phyloP scores from a whole-genome alignment of 1,140 invertebrate genomes.

The Drosophila baimaii region DNA sequence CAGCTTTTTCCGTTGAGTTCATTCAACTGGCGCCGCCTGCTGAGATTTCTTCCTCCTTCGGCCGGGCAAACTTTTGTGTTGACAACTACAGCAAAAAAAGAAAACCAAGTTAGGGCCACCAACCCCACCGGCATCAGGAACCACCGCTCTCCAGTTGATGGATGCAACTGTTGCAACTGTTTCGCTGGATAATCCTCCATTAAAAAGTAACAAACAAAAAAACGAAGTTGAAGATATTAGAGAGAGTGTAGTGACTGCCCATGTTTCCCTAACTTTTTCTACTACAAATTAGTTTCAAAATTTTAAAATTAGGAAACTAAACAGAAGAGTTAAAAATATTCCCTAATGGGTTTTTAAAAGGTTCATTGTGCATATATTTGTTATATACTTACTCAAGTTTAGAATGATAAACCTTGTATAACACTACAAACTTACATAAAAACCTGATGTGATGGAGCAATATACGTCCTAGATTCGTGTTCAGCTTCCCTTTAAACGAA shows the following conservation, averaged over 20 bases:
- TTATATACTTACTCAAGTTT: too few species aligned
- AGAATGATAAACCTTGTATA: not conserved
- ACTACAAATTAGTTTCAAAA: not conserved
- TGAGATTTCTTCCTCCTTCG: conserved; percentile 59
- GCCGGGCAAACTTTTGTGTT: conserved; percentile 59
- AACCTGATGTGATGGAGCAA: not conserved
- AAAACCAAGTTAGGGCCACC: conserved; percentile 59
- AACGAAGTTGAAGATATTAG: not conserved
- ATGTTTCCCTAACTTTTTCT: not conserved
- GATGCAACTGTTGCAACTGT: conserved; percentile 68
- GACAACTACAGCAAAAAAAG: conserved; percentile 53
- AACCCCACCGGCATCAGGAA: conserved; percentile 15
- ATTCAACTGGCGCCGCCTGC: conserved; percentile 78
- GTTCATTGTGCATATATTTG: not conserved
- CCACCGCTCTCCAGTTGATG: conserved; percentile 68
- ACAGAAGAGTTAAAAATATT: too few species aligned
- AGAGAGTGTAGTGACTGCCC: not conserved
- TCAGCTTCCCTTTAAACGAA: not conserved
- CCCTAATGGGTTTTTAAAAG: too few species aligned
- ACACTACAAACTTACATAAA: not conserved
- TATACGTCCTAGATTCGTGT: not conserved
- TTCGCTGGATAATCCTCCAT: conserved; percentile 75
- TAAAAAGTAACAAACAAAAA: conserved; percentile 56
- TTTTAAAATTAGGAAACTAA: not conserved
- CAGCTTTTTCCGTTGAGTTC: conserved; percentile 66